Conservation (phyloP, 2,797 vertebrate genomes). For the Masticophis lateralis region DNA sequence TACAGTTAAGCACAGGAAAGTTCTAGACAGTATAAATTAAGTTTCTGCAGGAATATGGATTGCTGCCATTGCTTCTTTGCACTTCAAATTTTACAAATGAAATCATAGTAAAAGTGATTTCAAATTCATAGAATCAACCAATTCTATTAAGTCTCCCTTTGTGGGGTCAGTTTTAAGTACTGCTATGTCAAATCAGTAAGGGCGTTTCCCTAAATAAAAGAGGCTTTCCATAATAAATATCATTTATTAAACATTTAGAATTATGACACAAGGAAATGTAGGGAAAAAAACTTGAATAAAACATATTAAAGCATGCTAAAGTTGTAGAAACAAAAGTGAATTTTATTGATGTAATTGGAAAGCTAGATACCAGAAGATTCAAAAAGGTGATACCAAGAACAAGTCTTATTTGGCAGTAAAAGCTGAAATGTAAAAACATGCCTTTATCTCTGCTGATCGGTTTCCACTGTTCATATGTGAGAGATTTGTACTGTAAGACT, state of each 20-base stretch:
- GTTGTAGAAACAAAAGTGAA: neutral
- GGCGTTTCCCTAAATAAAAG: neutral
- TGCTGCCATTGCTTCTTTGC: neutral
- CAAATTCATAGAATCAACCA: too few species aligned
- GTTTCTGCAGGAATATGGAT: neutral
- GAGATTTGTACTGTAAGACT: slow-evolving; percentile 27
- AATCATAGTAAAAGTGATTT: neutral
- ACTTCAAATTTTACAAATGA: neutral
- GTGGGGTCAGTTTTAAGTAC: neutral
- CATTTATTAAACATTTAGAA: neutral
- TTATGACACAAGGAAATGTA: neutral
- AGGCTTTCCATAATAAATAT: neutral
- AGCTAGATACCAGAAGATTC: neutral
- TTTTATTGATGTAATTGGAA: neutral
- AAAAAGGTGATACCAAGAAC: neutral
- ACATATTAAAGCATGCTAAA: neutral
- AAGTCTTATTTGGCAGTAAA: neutral
- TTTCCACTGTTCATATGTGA: neutral
- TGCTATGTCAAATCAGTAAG: neutral
- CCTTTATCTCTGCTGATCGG: neutral
- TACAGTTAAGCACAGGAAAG: neutral
- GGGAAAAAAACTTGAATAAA: neutral
- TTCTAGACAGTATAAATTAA: neutral
- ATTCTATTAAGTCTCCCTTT: neutral
- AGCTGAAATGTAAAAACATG: neutral